Conservation (phyloP, 2,888 invertebrate genomes). For the Masnerella sp. region DNA sequence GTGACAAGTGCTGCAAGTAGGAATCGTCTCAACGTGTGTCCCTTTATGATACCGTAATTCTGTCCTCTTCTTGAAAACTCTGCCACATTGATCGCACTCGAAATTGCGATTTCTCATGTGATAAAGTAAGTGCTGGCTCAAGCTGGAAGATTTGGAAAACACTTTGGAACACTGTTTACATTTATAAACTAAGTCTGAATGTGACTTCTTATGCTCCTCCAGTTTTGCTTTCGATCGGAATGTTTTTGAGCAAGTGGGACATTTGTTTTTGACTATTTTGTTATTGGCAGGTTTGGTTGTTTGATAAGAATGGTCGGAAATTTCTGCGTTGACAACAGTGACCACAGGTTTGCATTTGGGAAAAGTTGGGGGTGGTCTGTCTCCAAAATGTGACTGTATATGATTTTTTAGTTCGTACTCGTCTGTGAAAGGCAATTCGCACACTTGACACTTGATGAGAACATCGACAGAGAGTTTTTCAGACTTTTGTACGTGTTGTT, state of each 20-base stretch:
- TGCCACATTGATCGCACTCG: conserved; percentile 43
- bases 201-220: conserved; percentile 27
- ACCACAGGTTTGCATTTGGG: too few species aligned
- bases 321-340: conserved; percentile 7
- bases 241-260: conserved; percentile 14
- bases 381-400: conserved; percentile 66
- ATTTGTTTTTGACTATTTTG: conserved; percentile 14
- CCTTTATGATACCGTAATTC: conserved; percentile 66
- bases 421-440: conserved; percentile 63
- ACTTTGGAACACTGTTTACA: conserved; percentile 45
- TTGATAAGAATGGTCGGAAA: conserved; percentile 25
- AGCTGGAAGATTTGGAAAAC: conserved; percentile 11
- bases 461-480: conserved; percentile 49
- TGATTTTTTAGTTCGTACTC: conserved; percentile 66
- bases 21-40: conserved; percentile 61
- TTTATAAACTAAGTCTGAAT: conserved; percentile 34
- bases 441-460: conserved; percentile 67
- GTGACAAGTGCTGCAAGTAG: conserved; percentile 67
- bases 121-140: conserved; percentile 42
- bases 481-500: conserved; percentile 33
- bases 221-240: conserved; percentile 36
- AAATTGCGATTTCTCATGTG: conserved; percentile 45
- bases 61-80: conserved; percentile 35
- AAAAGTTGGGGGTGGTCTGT: too few species aligned
- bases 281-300: background rate